Evolutionary conservation across 2,797 vertebrate genomes (phyloP).

Genomic region (Gymnothorax javanicus): DNA sequence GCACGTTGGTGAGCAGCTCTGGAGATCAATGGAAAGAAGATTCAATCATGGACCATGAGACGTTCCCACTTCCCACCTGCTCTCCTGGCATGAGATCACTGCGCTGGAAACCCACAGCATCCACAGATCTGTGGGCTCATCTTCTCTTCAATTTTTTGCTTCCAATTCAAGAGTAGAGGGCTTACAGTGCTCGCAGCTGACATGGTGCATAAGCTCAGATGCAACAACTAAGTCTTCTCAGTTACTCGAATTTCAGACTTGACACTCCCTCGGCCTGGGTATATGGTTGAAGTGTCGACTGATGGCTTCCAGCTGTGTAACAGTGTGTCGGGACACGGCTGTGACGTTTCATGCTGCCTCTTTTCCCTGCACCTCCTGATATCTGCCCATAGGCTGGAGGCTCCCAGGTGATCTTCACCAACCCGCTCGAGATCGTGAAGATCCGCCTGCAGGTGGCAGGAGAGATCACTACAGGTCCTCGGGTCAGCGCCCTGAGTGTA

Average conservation of each 20-base stretch:
- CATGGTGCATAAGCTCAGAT: not conserved
- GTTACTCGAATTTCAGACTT: not conserved
- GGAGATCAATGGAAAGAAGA: not conserved
- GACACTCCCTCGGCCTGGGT: not conserved
- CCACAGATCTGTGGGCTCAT: not conserved
- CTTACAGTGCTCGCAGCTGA: not conserved
- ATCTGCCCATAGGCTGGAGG: slow-evolving; percentile 82
- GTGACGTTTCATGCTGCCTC: not conserved
- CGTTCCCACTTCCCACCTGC: not conserved
- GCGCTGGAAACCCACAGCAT: not conserved
- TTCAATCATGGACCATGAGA: not conserved
- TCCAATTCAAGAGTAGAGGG: not conserved
- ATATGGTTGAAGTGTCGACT: not conserved
- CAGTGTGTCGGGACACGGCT: not conserved
- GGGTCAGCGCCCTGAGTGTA: slow-evolving; percentile 91
- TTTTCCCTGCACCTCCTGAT: too few species aligned
- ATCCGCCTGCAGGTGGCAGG: slow-evolving; percentile 97
- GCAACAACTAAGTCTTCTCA: not conserved
- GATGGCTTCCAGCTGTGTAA: not conserved
- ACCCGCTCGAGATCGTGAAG: slow-evolving; percentile 98
- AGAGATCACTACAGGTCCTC: slow-evolving; percentile 95
- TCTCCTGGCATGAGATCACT: not conserved
- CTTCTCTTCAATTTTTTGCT: not conserved
- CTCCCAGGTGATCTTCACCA: slow-evolving; percentile 98
- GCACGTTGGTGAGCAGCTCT: not conserved